Percentiles rank a stretch among this genome's conserved stretches.
These are phyloP conservation scores for Ganaspis sp. DNA, from an alignment of 1,140 invertebrate species.

Conservation along the genomic window DNA sequence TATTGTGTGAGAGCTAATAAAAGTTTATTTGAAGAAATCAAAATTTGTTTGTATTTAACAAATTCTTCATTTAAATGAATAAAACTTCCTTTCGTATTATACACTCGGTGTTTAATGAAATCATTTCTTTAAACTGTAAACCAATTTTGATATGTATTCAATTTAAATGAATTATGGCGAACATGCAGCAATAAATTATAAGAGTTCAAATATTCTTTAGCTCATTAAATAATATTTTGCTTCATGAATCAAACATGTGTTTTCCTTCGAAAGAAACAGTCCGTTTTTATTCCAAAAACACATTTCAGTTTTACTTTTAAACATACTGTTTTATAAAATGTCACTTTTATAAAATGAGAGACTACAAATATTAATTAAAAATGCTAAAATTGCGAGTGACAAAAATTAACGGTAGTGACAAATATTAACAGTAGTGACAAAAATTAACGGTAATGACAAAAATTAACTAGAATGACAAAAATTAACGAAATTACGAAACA, in stretches of 20 bases:
- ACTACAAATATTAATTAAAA: no score
- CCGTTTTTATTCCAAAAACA: no score
- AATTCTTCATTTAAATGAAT: conserved; percentile 1
- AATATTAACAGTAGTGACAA: no score
- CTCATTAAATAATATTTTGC: background rate
- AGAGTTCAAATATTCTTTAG: background rate
- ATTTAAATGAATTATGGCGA: background rate
- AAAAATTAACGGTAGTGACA: no score
- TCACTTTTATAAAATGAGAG: no score
- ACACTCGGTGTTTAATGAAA: background rate
- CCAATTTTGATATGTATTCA: background rate
- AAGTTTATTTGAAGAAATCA: conserved; percentile 4
- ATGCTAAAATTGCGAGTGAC: no score
- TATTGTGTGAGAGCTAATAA: background rate
- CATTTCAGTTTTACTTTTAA: no score
- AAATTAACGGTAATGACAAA: no score
- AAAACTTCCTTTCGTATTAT: background rate
- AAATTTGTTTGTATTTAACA: conserved; percentile 5
- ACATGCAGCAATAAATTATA: background rate
- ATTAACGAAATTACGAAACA: no score
- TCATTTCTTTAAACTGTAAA: background rate
- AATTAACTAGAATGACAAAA: no score
- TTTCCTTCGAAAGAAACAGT: background rate
- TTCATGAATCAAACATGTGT: background rate
- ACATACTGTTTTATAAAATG: no score